phyloP scores from a whole-genome alignment of 30 jellyfish, hydroid and myxozoan species.

The Rhopilema esculentum region DNA sequence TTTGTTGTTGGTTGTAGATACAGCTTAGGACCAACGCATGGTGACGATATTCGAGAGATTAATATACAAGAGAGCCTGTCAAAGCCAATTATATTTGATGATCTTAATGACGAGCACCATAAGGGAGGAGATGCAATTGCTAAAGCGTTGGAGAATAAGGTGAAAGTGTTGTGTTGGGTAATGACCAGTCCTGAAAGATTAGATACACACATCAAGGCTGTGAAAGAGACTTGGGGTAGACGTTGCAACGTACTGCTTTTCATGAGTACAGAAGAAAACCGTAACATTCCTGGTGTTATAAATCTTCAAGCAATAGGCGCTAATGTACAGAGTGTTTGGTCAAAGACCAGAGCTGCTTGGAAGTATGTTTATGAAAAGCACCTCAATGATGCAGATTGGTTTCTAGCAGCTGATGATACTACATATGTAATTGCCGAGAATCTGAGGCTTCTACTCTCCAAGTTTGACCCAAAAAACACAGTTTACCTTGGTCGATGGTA shows the following conservation, averaged over 20 bases:
- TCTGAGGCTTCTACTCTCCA: constrained; percentile 72
- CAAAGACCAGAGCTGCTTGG: constrained; percentile 97
- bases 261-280: constrained; percentile 80
- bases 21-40: background rate
- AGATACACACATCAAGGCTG: constrained; percentile 81
- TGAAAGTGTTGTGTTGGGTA: constrained; percentile 91
- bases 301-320: constrained; percentile 77
- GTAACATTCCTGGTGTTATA: constrained; percentile 74
- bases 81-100: constrained; percentile 40
- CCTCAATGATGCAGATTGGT: constrained; percentile 97
- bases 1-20: constrained; percentile 26
- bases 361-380: constrained; percentile 80
- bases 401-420: constrained; percentile 93
- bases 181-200: constrained; percentile 79
- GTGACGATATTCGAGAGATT: background rate
- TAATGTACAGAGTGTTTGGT: constrained; percentile 87
- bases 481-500: constrained; percentile 95
- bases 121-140: constrained; percentile 87
- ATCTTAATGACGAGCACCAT: constrained; percentile 51
- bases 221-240: constrained; percentile 95
- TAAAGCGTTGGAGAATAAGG: constrained; percentile 46
- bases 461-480: constrained; percentile 64
- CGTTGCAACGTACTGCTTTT: constrained; percentile 87
- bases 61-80: background rate
- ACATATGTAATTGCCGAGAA: constrained; percentile 92